Base-by-base conservation (phyloP, 2,888 invertebrate genomes). In the Baronia brevicornis region DNA sequence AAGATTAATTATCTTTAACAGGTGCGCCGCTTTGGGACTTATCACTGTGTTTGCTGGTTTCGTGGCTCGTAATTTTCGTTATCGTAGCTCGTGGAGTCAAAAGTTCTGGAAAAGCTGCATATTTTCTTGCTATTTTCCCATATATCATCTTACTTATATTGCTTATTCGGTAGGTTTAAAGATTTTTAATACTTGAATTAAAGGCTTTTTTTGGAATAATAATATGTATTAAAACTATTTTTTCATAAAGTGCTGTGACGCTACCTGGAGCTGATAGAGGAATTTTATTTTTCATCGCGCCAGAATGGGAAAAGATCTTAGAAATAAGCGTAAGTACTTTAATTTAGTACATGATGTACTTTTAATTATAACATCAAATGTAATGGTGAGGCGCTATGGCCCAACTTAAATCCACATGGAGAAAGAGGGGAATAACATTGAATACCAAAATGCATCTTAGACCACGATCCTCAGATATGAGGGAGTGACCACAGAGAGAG, bases 91-190 rank as follows among this genome's bases (percentile, higher is more conserved):
- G 87, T 46, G 93, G 93, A 2, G 90, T 94, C 1, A 90, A 91
- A 58, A 91, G 91, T 54, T 90, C 92, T 0, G 93, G 94, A 15
- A 93, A 93, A 69, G 91, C 90, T 0, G 90, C 96, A 0, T 96
- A 96, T 65, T 93, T 96, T 68, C 88, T 96, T 3, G 96, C 96
- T 0, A 60, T 95, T 2, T 94, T 95, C 62, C 95, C 95, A 0
- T 94, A 93, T 52, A 85, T 92, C 2, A 88, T 95, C 22, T 85
- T 95, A 61, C 65, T 93, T 21, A 89, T 90, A 13, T 74, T 95
- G 30, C 84, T 95, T 2, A 87, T 93, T 32, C 86, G 84, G 75
- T 82, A 38, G 46, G 53, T 38, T 26, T 27, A n/a, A n/a, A n/a
- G n/a, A 12, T 17, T 3, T 29, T 17, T 25, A 17, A 31, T 11